A percentile compares a stretch with the other conserved stretches of the same genome.
These are phyloP conservation scores for Geococcyx californianus DNA, from an alignment of 2,113 vertebrate species.

Conservation along the genomic window DNA sequence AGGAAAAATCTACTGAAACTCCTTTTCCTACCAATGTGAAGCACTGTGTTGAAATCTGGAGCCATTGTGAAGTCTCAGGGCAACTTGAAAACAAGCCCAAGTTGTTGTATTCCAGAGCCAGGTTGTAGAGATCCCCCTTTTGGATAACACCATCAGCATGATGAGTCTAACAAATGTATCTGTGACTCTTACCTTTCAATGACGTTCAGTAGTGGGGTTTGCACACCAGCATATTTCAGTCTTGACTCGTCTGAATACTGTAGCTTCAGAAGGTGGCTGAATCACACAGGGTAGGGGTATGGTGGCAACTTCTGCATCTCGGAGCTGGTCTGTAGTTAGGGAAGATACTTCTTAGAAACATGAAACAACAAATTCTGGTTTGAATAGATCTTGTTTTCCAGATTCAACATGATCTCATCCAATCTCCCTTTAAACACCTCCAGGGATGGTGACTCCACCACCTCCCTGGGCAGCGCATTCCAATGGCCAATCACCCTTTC, in stretches of 20 bases:
- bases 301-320: not conserved
- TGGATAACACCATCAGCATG: accelerated
- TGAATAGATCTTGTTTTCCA: not conserved
- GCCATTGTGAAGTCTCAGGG: not conserved
- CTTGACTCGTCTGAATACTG: not conserved
- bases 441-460: too few species aligned
- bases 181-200: not conserved
- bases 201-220: not conserved
- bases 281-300: not conserved
- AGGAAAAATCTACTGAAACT: not conserved
- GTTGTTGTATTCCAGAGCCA: not conserved
- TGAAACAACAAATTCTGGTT: not conserved
- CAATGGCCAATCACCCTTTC: too few species aligned
- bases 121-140: not conserved
- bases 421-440: too few species aligned
- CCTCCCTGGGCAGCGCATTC: too few species aligned
- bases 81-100: not conserved
- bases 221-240: not conserved
- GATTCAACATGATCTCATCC: not conserved
- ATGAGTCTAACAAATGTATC: not conserved
- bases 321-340: not conserved
- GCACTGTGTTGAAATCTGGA: not conserved
- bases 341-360: not conserved
- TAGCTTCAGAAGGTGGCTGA: not conserved
- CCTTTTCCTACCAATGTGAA: not conserved